Conservation (phyloP, 2,888 invertebrate species). For the Exocentrus adspersus region DNA sequence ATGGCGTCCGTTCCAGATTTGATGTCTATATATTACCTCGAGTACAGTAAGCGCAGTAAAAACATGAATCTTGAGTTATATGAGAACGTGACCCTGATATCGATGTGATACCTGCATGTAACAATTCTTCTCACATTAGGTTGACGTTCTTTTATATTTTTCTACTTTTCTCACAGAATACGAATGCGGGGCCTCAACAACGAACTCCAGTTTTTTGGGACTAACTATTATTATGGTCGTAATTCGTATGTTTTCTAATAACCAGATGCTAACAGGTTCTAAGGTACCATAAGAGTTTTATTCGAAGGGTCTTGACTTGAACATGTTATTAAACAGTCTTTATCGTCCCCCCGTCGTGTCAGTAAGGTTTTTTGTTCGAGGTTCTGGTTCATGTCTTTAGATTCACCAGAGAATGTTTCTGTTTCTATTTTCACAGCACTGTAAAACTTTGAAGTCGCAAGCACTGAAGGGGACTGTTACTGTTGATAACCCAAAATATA, state of each 20-base stretch:
- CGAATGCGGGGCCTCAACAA: neutral
- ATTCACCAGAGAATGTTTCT: conserved; percentile 24
- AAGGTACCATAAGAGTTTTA: neutral
- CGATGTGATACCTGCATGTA: conserved; percentile 10
- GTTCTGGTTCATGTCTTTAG: conserved; percentile 25
- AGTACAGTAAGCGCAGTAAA: conserved; percentile 24
- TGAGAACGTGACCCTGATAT: conserved; percentile 20
- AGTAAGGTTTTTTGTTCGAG: conserved; percentile 18
- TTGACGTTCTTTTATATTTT: conserved; percentile 17
- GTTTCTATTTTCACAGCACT: conserved; percentile 24
- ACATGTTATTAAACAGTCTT: conserved; percentile 26
- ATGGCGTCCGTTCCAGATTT: conserved; percentile 18
- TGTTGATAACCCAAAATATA: too few relatives aligned
- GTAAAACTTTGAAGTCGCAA: conserved; percentile 2
- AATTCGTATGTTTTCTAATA: neutral
- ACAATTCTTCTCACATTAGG: conserved; percentile 17
- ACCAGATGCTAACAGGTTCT: conserved; percentile 1
- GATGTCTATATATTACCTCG: conserved; percentile 24
- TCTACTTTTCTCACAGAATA: conserved; percentile 13
- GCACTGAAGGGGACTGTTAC: neutral
- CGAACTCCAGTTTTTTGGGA: neutral
- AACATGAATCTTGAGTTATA: conserved; percentile 28
- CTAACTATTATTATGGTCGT: neutral
- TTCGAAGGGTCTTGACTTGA: neutral
- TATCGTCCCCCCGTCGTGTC: conserved; percentile 22